phyloP scores from a whole-genome alignment of 1,140 invertebrate genomes.

The Brachionus angularis region DNA sequence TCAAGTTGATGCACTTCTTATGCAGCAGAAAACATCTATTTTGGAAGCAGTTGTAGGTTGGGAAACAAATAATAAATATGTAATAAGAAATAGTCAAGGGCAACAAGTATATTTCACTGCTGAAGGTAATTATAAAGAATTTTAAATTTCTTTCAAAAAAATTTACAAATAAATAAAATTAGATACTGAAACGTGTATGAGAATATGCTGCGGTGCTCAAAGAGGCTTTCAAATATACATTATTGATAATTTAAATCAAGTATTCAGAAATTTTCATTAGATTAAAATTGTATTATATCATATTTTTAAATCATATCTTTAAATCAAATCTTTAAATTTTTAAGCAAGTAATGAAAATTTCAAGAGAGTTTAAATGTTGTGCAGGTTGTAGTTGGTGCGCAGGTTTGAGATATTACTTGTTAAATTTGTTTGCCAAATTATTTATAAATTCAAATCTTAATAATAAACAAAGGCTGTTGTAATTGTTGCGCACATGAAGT shows the following conservation, averaged over 20 bases:
- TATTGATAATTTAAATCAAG: conserved; percentile 69
- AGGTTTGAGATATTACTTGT: too few species aligned
- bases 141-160: background rate
- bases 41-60: conserved; percentile 76
- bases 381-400: conserved; percentile 27
- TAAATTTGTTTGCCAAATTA: too few species aligned
- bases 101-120: conserved; percentile 77
- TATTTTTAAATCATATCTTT: background rate
- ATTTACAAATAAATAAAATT: conserved; percentile 27
- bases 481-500: conserved; percentile 43
- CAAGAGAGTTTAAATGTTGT: conserved; percentile 52
- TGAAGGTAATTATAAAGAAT: conserved; percentile 60
- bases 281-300: too few species aligned
- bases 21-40: conserved; percentile 80
- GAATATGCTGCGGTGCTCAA: conserved; percentile 71
- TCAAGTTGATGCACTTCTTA: conserved; percentile 77
- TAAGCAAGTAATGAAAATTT: conserved; percentile 51
- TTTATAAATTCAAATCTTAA: background rate
- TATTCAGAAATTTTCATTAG: background rate
- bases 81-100: conserved; percentile 67
- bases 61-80: conserved; percentile 82
- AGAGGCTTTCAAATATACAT: conserved; percentile 81
- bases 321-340: background rate
- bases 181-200: conserved; percentile 71
- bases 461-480: background rate